phyloP scores from a whole-genome alignment of 2,888 invertebrate genomes.

The Eudemis profundana region DNA sequence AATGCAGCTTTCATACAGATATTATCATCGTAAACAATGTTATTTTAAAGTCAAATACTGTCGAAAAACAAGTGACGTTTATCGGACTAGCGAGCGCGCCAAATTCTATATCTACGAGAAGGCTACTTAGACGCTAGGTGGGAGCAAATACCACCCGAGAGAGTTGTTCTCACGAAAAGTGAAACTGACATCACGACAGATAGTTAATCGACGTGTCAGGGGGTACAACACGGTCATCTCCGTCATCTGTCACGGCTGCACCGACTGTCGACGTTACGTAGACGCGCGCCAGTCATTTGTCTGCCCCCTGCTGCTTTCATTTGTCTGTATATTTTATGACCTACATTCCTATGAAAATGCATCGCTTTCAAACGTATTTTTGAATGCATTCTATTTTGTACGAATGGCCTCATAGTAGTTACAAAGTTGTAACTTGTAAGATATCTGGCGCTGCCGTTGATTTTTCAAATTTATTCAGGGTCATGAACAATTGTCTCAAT shows the following conservation, averaged over 20 bases:
- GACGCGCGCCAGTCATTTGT: conserved; percentile 26
- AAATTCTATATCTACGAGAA: conserved; percentile 1
- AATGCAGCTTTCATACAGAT: conserved; percentile 11
- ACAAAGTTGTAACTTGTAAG: too few species aligned
- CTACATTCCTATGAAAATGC: background rate
- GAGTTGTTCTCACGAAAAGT: conserved; percentile 47
- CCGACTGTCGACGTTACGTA: conserved; percentile 32
- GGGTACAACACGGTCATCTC: conserved; percentile 46
- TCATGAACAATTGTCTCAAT: background rate
- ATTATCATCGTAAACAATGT: conserved; percentile 28
- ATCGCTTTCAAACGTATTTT: background rate
- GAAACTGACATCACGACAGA: conserved; percentile 44
- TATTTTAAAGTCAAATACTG: conserved; percentile 37
- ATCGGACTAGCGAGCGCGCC: conserved; percentile 30
- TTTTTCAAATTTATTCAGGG: background rate
- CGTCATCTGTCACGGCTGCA: conserved; percentile 46
- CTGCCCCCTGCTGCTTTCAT: conserved; percentile 12
- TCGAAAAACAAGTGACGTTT: conserved; percentile 42
- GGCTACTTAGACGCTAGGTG: background rate
- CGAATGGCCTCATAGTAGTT: too few species aligned
- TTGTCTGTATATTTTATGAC: conserved; percentile 11
- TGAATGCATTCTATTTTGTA: too few species aligned
- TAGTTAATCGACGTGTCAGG: conserved; percentile 44
- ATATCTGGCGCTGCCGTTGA: too few species aligned
- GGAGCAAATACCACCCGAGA: conserved; percentile 5